phyloP scores from a whole-genome alignment of 2,888 invertebrate genomes.

The Tipula vernalis region DNA sequence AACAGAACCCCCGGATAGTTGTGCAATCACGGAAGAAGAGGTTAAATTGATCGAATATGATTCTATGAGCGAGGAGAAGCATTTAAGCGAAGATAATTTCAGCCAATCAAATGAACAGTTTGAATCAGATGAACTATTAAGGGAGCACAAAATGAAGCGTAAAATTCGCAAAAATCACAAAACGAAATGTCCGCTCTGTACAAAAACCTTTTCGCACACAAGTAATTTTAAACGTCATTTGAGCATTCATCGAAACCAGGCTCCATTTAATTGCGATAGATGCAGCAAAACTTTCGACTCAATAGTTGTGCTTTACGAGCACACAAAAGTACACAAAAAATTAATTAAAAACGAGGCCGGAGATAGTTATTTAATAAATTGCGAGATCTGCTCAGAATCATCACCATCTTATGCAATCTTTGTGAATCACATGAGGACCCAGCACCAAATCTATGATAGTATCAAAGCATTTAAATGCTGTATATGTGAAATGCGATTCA shows the following conservation, averaged over 20 bases:
- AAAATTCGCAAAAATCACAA: constrained; percentile 12
- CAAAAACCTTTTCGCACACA: constrained; percentile 13
- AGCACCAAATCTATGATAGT: constrained; percentile 12
- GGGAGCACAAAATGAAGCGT: neutral
- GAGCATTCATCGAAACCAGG: constrained; percentile 12
- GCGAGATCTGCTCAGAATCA: constrained; percentile 13
- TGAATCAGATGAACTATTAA: neutral
- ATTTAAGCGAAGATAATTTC: neutral
- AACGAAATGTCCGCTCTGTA: constrained; percentile 15
- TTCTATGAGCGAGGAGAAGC: neutral
- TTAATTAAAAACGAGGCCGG: neutral
- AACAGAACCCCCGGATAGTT: neutral
- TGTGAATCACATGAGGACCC: constrained; percentile 14
- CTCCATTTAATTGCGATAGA: constrained; percentile 13
- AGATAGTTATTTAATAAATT: constrained; percentile 14
- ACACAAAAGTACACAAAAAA: constrained; percentile 14
- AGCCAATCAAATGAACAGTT: neutral
- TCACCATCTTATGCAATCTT: constrained; percentile 14
- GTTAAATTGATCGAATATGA: no score
- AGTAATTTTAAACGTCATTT: constrained; percentile 17
- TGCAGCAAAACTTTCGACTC: constrained; percentile 15
- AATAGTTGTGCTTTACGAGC: constrained; percentile 12
- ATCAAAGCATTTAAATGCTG: constrained; percentile 16
- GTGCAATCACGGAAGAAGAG: neutral
- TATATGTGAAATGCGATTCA: constrained; percentile 14